Conservation (phyloP, 1,140 invertebrate genomes). For the Lordiphosa stackelbergi region DNA sequence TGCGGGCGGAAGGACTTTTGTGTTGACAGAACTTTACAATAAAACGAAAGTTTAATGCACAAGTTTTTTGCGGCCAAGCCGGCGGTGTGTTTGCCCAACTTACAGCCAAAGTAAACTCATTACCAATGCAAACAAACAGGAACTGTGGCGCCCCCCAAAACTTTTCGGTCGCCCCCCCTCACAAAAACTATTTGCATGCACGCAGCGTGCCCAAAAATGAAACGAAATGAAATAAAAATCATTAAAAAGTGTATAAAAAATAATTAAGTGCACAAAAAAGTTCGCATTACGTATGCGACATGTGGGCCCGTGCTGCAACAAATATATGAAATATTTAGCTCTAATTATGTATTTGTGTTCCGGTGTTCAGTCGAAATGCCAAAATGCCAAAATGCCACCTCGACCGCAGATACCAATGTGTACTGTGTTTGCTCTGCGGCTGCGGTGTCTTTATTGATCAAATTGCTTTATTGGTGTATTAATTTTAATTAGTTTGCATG, state of each 20-base stretch:
- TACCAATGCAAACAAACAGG: conserved; percentile 73
- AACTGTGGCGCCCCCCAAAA: conserved; percentile 36
- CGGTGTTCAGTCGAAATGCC: conserved; percentile 21
- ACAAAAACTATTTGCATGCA: conserved; percentile 52
- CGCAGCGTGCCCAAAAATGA: conserved; percentile 6
- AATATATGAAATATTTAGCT: conserved; percentile 20
- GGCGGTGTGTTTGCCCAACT: conserved; percentile 66
- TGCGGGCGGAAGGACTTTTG: conserved; percentile 57
- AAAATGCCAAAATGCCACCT: conserved; percentile 3
- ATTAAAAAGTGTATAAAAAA: conserved; percentile 57
- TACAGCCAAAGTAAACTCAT: conserved; percentile 74
- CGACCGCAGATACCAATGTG: conserved; percentile 33
- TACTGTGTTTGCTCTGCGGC: conserved; percentile 31
- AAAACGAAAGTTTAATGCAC: conserved; percentile 72
- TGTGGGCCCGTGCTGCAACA: conserved; percentile 1
- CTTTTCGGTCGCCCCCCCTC: conserved; percentile 31
- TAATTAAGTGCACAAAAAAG: conserved; percentile 49
- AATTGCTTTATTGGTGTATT: conserved; percentile 62
- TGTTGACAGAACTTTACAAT: conserved; percentile 72
- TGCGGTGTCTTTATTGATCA: conserved; percentile 48
- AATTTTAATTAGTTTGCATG: conserved; percentile 61
- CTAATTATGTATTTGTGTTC: conserved; percentile 17
- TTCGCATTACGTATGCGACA: conserved; percentile 36
- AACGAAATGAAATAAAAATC: conserved; percentile 43
- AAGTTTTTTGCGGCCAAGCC: conserved; percentile 50